Percentiles rank a stretch among this genome's conserved stretches.
phyloP scores from a whole-genome alignment of 1,140 invertebrate genomes.

The Ostrea denselamellosa region DNA sequence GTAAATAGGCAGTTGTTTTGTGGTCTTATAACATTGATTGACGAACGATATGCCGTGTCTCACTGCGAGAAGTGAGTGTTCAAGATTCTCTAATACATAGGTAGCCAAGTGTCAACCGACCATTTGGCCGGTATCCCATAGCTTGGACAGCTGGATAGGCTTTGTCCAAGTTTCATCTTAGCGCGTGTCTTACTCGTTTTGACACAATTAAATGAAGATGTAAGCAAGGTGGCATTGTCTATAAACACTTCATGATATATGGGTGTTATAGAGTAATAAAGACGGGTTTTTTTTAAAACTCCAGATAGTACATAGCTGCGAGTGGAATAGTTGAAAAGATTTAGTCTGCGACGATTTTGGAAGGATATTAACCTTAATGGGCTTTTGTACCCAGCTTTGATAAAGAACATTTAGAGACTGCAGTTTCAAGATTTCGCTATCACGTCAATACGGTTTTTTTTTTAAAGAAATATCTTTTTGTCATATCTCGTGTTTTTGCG shows the following conservation, averaged over 20 bases:
- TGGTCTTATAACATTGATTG: background rate
- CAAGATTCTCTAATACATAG: slow-evolving; percentile 10
- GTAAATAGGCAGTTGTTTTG: slow-evolving; percentile 32
- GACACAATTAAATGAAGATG: background rate
- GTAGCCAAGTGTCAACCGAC: slow-evolving; percentile 13
- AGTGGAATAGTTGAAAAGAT: background rate
- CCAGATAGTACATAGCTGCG: background rate
- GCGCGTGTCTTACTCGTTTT: background rate
- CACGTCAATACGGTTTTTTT: background rate
- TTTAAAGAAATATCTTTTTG: background rate
- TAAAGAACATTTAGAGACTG: background rate
- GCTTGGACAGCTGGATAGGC: background rate
- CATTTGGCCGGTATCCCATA: background rate
- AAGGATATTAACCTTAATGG: slow-evolving; percentile 19
- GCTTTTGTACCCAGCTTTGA: no score
- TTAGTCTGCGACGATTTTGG: background rate
- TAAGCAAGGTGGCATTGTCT: background rate
- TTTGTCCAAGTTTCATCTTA: background rate
- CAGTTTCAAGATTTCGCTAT: background rate
- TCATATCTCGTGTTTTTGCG: background rate
- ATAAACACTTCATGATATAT: slow-evolving; percentile 17
- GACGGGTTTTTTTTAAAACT: background rate
- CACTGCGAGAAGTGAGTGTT: slow-evolving; percentile 22
- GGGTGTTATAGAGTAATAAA: slow-evolving; percentile 29
- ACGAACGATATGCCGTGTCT: background rate